Evolutionary conservation across 2,113 vertebrate genomes (phyloP).

Genomic region (Lophotis ruficrista): DNA sequence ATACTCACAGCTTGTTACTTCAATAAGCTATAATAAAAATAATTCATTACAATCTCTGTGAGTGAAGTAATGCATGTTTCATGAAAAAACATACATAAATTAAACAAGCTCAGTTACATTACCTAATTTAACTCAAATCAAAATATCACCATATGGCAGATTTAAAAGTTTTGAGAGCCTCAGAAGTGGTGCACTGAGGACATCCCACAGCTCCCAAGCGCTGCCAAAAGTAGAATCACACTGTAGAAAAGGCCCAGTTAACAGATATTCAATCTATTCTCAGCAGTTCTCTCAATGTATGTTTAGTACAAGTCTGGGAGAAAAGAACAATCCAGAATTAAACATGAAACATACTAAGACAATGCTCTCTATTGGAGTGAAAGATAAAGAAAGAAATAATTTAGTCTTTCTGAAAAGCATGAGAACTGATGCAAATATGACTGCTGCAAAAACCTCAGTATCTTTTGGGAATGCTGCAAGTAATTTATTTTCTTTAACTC

Average conservation of each 20-base stretch:
- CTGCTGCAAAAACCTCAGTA: background rate
- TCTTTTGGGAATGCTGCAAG: background rate
- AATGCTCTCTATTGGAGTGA: background rate
- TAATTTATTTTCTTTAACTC: background rate
- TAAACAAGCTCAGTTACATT: background rate
- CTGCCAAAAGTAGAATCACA: background rate
- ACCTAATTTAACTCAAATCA: background rate
- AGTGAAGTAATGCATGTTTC: background rate
- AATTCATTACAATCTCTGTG: background rate
- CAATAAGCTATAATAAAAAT: constrained; percentile 2
- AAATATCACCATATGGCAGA: background rate
- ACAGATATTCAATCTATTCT: background rate
- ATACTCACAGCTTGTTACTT: background rate
- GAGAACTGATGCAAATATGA: background rate
- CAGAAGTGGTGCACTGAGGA: background rate
- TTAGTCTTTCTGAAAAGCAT: background rate
- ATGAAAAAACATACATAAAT: background rate
- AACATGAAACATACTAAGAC: background rate
- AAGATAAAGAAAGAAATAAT: background rate
- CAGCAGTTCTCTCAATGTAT: background rate
- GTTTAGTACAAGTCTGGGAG: background rate
- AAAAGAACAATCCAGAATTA: background rate
- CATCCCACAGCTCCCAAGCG: background rate
- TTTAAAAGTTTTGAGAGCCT: background rate
- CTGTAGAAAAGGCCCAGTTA: background rate